A percentile compares a stretch with the other conserved stretches of the same genome.
phyloP scores from a whole-genome alignment of 1,140 invertebrate species.

The Metaphire vulgaris region DNA sequence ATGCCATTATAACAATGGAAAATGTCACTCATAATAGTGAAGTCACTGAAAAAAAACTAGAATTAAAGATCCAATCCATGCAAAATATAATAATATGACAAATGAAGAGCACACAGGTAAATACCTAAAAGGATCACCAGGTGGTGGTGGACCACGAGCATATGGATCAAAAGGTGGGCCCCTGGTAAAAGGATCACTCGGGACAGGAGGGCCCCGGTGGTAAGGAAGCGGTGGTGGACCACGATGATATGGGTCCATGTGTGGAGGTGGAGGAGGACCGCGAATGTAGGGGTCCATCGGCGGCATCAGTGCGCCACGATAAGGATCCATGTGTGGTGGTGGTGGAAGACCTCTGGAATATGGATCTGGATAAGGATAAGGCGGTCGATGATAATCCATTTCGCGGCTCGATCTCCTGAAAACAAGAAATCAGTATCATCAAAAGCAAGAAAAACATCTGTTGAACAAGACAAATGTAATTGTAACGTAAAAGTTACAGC shows the following conservation, averaged over 20 bases:
- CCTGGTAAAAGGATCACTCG: background rate
- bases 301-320: background rate
- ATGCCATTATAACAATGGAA: no score
- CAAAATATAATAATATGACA: no score
- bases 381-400: background rate
- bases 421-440: no score
- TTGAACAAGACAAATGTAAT: no score
- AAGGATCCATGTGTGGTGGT: background rate
- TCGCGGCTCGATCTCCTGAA: background rate
- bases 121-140: background rate
- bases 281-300: background rate
- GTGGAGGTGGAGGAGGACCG: background rate
- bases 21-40: no score
- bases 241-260: background rate
- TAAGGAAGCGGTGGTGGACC: background rate
- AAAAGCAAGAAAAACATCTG: no score
- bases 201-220: background rate
- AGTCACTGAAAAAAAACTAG: no score
- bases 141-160: background rate
- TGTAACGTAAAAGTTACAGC: no score
- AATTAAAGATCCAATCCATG: no score
- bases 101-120: no score
- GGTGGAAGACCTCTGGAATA: slow-evolving; percentile 3
- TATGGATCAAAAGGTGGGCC: background rate
- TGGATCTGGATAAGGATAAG: background rate